Evolutionary conservation across 35 echinoderm and acorn worm genomes (phyloP).

Genomic region (Ophioderma brevispina): DNA sequence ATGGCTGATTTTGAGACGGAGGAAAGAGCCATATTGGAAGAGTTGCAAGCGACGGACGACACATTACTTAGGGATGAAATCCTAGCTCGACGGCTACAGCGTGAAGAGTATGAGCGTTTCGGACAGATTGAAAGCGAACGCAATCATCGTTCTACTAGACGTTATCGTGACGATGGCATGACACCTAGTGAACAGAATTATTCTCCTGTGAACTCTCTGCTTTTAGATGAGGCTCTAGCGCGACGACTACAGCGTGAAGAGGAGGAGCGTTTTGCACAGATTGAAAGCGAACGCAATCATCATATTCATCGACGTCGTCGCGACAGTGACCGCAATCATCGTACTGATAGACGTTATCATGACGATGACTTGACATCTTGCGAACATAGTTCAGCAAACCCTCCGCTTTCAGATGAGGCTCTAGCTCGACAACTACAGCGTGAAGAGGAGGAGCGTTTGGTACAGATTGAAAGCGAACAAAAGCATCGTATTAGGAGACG

Average conservation of each 20-base stretch:
- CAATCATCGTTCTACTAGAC: neutral
- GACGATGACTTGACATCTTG: too few species aligned
- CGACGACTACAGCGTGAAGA: neutral
- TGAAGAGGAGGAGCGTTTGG: too few species aligned
- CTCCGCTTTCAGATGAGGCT: neutral
- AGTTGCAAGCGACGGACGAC: neutral
- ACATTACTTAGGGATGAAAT: neutral
- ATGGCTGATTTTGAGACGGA: neutral
- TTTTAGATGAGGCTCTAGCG: neutral
- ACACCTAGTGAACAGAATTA: neutral
- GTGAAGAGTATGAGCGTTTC: neutral
- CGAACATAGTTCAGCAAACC: neutral
- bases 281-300: neutral
- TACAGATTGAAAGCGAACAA: too few species aligned
- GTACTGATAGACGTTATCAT: too few species aligned
- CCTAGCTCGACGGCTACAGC: neutral
- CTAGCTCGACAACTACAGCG: neutral
- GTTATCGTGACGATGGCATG: neutral
- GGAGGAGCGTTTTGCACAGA: neutral
- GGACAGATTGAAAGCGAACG: neutral
- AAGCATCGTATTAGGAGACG: too few species aligned
- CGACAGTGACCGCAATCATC: too few species aligned
- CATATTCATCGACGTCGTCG: too few species aligned
- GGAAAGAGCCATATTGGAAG: neutral
- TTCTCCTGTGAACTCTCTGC: neutral